Conservation (phyloP, 30 jellyfish, hydroid and myxozoan genomes). For the Aurelia aurita region DNA sequence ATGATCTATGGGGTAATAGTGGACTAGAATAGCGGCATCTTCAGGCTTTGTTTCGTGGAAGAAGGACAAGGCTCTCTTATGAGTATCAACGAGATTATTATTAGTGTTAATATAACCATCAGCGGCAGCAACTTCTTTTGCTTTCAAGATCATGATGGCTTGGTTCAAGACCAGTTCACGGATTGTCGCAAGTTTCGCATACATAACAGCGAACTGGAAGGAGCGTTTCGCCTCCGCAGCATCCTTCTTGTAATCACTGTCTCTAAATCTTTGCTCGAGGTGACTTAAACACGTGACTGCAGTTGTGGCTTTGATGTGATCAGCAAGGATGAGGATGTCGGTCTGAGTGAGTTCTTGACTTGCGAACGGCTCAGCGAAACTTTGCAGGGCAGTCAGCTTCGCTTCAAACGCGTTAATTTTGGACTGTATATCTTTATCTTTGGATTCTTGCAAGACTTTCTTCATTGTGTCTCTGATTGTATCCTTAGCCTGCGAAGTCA, state of each 20-base stretch:
- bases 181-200: background rate
- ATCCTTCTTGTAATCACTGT: background rate
- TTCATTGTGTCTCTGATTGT: conserved; percentile 20
- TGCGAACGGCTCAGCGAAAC: background rate
- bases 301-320: background rate
- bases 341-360: background rate
- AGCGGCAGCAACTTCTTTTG: background rate
- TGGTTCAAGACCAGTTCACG: background rate
- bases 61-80: background rate
- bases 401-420: background rate
- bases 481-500: background rate
- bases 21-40: background rate
- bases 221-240: background rate
- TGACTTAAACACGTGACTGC: background rate
- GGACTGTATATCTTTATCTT: conserved; percentile 3
- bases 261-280: background rate
- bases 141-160: background rate
- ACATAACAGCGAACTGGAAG: background rate
- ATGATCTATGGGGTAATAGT: background rate
- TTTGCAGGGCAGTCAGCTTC: background rate
- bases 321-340: background rate
- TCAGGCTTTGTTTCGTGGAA: background rate
- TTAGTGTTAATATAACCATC: background rate
- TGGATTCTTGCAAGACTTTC: conserved; percentile 22
- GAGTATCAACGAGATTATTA: background rate